A percentile compares a stretch with the other conserved stretches of the same genome.
These are phyloP conservation scores for Thereva unica DNA, from an alignment of 2,888 invertebrate genomes.

Conservation along the genomic window DNA sequence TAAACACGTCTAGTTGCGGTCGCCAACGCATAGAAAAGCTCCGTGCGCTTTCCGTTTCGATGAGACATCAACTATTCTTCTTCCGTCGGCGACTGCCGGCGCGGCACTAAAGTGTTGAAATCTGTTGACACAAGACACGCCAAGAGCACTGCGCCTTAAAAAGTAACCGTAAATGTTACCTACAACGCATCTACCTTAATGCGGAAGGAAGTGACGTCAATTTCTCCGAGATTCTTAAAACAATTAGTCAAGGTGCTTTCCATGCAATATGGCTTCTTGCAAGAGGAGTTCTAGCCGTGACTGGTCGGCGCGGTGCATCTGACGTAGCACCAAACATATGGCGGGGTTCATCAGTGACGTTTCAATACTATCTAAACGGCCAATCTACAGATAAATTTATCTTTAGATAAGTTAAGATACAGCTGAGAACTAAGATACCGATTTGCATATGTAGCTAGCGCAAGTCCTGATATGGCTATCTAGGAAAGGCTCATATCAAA, in stretches of 20 bases:
- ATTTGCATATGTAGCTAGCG: constrained; percentile 31
- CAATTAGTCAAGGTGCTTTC: too few species aligned
- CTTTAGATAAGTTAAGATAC: constrained; percentile 9
- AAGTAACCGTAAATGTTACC: constrained; percentile 15
- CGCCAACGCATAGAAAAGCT: constrained; percentile 6
- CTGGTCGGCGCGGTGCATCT: too few species aligned
- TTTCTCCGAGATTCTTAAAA: background rate
- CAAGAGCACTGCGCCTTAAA: background rate
- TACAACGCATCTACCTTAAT: background rate
- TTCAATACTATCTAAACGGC: background rate
- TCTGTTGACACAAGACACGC: constrained; percentile 10
- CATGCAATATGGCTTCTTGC: too few species aligned
- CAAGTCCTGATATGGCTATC: constrained; percentile 13
- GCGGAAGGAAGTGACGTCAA: constrained; percentile 30
- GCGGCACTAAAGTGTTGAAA: constrained; percentile 18
- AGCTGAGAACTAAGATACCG: constrained; percentile 9
- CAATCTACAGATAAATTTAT: constrained; percentile 16
- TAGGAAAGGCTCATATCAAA: constrained; percentile 9
- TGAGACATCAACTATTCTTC: constrained; percentile 18
- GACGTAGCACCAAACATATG: too few species aligned
- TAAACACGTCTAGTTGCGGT: constrained; percentile 10
- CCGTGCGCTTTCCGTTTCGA: constrained; percentile 22
- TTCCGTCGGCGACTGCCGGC: constrained; percentile 19
- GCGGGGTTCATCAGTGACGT: too few species aligned
- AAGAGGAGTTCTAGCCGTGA: too few species aligned